phyloP scores from a whole-genome alignment of 2,797 vertebrate species.

The Myiotriccus ornatus region DNA sequence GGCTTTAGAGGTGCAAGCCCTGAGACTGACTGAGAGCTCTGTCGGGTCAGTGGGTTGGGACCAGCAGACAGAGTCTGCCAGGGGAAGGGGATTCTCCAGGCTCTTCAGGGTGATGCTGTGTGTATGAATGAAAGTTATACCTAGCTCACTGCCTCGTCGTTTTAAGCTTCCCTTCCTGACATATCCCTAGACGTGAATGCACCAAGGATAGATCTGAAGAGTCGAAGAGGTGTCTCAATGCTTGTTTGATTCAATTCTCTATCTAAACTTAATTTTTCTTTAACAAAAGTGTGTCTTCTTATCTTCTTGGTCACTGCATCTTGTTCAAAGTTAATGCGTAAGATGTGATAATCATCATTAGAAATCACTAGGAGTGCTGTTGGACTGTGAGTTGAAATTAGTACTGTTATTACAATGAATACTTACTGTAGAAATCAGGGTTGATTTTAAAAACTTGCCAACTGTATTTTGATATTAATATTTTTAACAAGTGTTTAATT shows the following conservation, averaged over 20 bases:
- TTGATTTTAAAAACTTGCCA: not conserved
- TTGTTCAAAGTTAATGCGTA: not conserved
- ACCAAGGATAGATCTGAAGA: not conserved
- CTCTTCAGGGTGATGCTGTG: not conserved
- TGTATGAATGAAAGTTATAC: not conserved
- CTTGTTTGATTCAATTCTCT: not conserved
- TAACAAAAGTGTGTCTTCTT: not conserved
- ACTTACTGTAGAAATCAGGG: not conserved
- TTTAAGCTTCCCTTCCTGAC: not conserved
- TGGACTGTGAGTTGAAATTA: not conserved
- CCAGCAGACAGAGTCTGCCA: not conserved
- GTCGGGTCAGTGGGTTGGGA: not conserved
- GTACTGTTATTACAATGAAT: not conserved
- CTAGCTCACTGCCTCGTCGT: rapidly evolving
- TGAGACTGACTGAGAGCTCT: rapidly evolving
- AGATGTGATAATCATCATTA: not conserved
- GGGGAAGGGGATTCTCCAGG: rapidly evolving
- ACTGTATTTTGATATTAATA: not conserved
- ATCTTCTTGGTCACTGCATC: not conserved
- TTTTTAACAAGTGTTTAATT: not conserved
- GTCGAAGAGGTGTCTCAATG: rapidly evolving
- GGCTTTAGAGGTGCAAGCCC: not conserved
- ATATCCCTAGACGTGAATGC: rapidly evolving
- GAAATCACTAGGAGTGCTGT: not conserved
- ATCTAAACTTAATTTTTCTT: not conserved